A percentile compares a stretch with the other conserved stretches of the same genome.
phyloP scores from a whole-genome alignment of 2,113 vertebrate genomes.

The Zapornia atra region DNA sequence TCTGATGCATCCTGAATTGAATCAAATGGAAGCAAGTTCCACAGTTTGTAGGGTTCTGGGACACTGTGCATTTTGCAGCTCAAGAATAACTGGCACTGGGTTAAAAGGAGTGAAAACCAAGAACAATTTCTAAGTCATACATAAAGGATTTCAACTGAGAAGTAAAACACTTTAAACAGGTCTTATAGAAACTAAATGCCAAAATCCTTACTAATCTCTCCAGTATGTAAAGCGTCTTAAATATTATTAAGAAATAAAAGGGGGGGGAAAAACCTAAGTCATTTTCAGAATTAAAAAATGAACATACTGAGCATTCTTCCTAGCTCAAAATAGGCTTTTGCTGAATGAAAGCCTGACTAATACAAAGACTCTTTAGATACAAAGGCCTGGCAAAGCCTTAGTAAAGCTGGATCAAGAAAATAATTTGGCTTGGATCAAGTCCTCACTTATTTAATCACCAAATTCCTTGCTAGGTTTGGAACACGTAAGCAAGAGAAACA shows the following conservation, averaged over 20 bases:
- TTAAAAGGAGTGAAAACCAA: neutral
- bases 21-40: neutral
- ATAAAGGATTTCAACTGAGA: neutral
- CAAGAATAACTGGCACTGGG: neutral
- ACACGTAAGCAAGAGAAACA: neutral
- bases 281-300: neutral
- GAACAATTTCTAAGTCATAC: neutral
- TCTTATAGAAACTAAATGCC: neutral
- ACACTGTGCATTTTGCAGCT: neutral
- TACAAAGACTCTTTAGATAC: neutral
- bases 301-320: neutral
- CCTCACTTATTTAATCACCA: neutral
- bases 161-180: neutral
- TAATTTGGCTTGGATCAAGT: neutral
- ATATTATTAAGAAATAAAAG: neutral
- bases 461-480: neutral
- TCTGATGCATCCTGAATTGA: neutral
- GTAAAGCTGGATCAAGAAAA: neutral
- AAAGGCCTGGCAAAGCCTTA: neutral
- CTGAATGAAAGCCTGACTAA: constrained; percentile 6
- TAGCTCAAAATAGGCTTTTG: neutral
- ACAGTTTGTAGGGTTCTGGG: neutral
- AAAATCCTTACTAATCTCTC: neutral
- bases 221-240: neutral
- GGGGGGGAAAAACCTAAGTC: neutral